Base-by-base conservation (phyloP, 2,797 vertebrate genomes). In the Rhynchonycteris naso region DNA sequence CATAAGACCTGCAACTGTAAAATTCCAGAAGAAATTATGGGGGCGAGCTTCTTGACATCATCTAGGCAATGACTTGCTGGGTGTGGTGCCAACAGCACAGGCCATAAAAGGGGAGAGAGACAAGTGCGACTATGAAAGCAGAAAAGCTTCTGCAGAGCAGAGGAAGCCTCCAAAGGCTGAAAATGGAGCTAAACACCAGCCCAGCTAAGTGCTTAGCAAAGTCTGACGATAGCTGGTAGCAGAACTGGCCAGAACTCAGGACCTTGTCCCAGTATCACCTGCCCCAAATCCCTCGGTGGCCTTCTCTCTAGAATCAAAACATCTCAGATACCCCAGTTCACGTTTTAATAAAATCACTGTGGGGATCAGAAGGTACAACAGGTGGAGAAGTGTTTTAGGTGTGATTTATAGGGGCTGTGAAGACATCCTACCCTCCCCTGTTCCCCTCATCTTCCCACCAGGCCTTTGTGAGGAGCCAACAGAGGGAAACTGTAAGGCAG, bases 231-330 rank as follows among this genome's bases (percentile, higher is more conserved):
- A 38, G 18, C 19, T 58, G 52, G 13, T 14, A 58, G 26, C 75
- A 66, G 33, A 56, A 30, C 89, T 1, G 16, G 4, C 58, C 33
- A 11, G 21, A 43, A 74, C 35, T 76, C 38, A n/a, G 50, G 30
- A 43, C 15, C 26, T 33, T 22, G 0, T 15, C n/a, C n/a, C 7
- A 10, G 8, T 0, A 1, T 66, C 8, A 35, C 68, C 58, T 14
- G 47, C 33, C 61, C 43, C 1, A 5, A 79, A 38, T 28, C 33
- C 52, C 43, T 16, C 18, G 5, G 18, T 19, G 47, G 2, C 12
- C 35, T 52, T 22, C 33, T 72, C 75, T 47, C 79, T 72, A 78
- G 35, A 93, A 72, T 30, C 33, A 69, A 30, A 54, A 22, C 24
- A 54, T 59, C 86, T 90, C 89, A 66, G 24, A 56, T 33, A 1